These are phyloP conservation scores for Augochlora pura DNA, from an alignment of 1,140 invertebrate species.

Conservation along the genomic window DNA sequence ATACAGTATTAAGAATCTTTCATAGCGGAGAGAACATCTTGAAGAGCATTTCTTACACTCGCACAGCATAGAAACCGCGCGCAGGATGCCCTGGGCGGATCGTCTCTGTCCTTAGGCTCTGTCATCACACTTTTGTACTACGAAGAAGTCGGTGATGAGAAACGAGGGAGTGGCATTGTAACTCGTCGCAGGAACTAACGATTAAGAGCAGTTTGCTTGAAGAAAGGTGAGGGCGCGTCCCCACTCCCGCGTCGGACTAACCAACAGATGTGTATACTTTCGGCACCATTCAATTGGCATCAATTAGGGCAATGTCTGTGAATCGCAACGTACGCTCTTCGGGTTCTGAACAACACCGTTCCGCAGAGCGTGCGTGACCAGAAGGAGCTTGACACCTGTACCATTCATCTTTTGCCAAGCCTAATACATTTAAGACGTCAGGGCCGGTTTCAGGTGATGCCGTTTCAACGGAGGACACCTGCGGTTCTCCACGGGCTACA, in stretches of 20 bases:
- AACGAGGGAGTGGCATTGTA: background rate
- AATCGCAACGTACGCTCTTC: slow-evolving; percentile 28
- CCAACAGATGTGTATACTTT: slow-evolving; percentile 18
- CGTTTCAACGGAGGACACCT: slow-evolving; percentile 8
- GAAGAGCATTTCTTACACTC: background rate
- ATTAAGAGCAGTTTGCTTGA: background rate
- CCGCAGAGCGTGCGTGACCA: background rate
- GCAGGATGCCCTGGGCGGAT: background rate
- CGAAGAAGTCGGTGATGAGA: slow-evolving; percentile 14
- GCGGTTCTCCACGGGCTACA: slow-evolving; percentile 80
- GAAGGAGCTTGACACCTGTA: background rate
- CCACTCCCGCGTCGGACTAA: too few relatives aligned
- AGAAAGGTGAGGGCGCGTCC: too few relatives aligned
- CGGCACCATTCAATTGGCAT: slow-evolving; percentile 49
- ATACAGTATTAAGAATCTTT: slow-evolving; percentile 42
- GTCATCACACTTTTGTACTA: slow-evolving; percentile 37
- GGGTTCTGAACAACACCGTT: background rate
- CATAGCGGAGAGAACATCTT: background rate
- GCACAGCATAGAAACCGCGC: background rate
- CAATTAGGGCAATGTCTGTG: slow-evolving; percentile 1
- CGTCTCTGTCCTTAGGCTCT: slow-evolving; percentile 5
- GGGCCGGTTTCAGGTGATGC: slow-evolving; percentile 17
- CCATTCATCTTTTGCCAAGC: background rate
- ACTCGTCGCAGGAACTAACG: slow-evolving; percentile 34
- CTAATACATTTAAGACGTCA: background rate